Evolutionary conservation across 2,797 vertebrate species (phyloP).

Genomic region (Oreonectes daqikongensis): DNA sequence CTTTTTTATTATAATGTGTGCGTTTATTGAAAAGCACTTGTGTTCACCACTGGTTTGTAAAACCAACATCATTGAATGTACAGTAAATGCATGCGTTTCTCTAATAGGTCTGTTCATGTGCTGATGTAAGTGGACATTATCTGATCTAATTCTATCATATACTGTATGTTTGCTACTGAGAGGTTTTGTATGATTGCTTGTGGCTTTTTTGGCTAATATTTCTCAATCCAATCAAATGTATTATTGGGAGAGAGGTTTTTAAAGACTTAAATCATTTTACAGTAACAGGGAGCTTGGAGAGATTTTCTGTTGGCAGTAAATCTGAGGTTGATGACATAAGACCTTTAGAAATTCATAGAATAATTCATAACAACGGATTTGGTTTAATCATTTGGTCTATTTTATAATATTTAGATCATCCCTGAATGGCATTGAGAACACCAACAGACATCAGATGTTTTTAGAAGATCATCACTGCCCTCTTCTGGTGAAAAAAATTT

Average conservation of each 20-base stretch:
- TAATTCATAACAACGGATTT: constrained; percentile 14
- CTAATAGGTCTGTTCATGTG: constrained; percentile 12
- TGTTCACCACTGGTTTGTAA: constrained; percentile 10
- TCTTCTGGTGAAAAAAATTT: constrained; percentile 52
- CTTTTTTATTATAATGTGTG: constrained; percentile 10
- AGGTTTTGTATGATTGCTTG: constrained; percentile 21
- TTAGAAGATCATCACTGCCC: constrained; percentile 53
- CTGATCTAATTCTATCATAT: not conserved
- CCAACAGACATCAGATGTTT: not conserved
- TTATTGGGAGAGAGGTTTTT: not conserved
- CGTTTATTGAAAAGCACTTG: not conserved
- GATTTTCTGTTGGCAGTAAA: not conserved
- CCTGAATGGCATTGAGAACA: not conserved
- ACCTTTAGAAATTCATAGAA: not conserved
- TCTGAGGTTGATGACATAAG: not conserved
- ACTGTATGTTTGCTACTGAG: constrained; percentile 10
- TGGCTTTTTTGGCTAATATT: constrained; percentile 21
- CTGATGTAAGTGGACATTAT: constrained; percentile 16
- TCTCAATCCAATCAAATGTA: constrained; percentile 23
- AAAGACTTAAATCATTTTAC: constrained; percentile 3
- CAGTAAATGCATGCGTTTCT: not conserved
- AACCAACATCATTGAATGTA: not conserved
- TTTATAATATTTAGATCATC: constrained; percentile 17
- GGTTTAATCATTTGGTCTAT: not conserved
- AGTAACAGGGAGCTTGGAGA: not conserved